These are phyloP conservation scores for Drosophila antonietae DNA, from an alignment of 2,888 invertebrate species.

Conservation along the genomic window DNA sequence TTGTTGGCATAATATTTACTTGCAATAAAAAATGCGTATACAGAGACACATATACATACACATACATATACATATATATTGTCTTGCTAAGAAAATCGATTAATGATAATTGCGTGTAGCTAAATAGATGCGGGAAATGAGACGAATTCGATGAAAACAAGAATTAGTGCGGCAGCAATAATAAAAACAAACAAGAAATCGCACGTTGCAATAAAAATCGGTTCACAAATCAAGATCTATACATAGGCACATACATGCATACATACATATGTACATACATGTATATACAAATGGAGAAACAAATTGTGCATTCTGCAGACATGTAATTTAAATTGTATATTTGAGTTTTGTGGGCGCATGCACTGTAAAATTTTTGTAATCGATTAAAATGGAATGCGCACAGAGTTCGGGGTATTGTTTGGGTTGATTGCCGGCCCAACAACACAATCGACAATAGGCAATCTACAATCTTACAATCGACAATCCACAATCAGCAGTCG, in stretches of 20 bases:
- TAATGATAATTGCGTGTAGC: constrained; percentile 51
- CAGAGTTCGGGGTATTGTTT: constrained; percentile 39
- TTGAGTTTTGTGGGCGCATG: constrained; percentile 48
- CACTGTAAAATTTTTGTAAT: constrained; percentile 46
- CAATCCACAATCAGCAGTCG: constrained; percentile 19
- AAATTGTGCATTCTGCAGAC: constrained; percentile 40
- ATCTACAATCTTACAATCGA: neutral
- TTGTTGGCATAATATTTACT: constrained; percentile 40
- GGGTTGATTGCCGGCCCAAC: constrained; percentile 24
- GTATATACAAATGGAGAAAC: constrained; percentile 15
- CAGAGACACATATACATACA: neutral
- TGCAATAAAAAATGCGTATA: constrained; percentile 27
- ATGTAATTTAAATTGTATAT: constrained; percentile 64
- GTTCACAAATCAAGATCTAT: constrained; percentile 52
- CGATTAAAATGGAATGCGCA: constrained; percentile 57
- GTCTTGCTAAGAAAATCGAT: constrained; percentile 18
- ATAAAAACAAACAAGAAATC: constrained; percentile 74
- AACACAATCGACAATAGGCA: neutral
- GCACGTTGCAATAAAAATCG: constrained; percentile 70
- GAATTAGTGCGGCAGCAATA: constrained; percentile 56
- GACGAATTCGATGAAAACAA: constrained; percentile 66
- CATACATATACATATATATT: neutral
- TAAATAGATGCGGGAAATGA: constrained; percentile 37
- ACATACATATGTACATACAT: neutral
- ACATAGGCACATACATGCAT: neutral